phyloP scores from a whole-genome alignment of 2,113 vertebrate genomes.

The Puma concolor region DNA sequence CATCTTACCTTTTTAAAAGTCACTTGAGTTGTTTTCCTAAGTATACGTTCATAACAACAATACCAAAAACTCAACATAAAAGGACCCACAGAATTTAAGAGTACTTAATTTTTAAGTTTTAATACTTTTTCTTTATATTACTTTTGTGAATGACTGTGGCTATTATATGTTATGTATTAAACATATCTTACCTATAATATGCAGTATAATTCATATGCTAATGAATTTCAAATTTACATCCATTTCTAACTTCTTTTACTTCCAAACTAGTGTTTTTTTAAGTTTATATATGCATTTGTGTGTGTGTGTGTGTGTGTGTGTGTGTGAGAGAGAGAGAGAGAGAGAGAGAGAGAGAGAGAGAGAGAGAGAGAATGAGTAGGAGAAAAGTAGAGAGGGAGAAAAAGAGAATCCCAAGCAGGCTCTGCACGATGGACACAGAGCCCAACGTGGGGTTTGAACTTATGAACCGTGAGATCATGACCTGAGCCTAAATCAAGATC shows the following conservation, averaged over 20 bases:
- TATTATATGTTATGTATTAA: neutral
- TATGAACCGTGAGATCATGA: too few relatives aligned
- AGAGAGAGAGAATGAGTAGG: too few relatives aligned
- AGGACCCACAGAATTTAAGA: neutral
- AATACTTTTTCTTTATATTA: neutral
- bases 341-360: too few relatives aligned
- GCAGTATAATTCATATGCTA: neutral
- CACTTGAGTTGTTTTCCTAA: neutral
- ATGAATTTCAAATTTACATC: neutral
- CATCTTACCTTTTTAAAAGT: conserved; percentile 21
- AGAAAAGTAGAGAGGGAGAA: too few relatives aligned
- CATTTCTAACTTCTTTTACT: neutral
- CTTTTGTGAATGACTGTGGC: neutral
- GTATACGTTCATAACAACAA: neutral
- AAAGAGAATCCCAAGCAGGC: too few relatives aligned
- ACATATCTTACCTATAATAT: neutral
- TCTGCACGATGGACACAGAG: too few relatives aligned
- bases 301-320: too few relatives aligned
- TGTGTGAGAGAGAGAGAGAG: too few relatives aligned
- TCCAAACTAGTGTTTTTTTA: neutral
- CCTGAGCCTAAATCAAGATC: too few relatives aligned
- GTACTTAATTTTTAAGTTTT: neutral
- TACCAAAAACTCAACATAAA: conserved; percentile 25
- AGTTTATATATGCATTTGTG: too few relatives aligned
- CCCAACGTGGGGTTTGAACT: too few relatives aligned